Conservation (phyloP, 2,113 vertebrate genomes). For the Podarcis muralis region DNA sequence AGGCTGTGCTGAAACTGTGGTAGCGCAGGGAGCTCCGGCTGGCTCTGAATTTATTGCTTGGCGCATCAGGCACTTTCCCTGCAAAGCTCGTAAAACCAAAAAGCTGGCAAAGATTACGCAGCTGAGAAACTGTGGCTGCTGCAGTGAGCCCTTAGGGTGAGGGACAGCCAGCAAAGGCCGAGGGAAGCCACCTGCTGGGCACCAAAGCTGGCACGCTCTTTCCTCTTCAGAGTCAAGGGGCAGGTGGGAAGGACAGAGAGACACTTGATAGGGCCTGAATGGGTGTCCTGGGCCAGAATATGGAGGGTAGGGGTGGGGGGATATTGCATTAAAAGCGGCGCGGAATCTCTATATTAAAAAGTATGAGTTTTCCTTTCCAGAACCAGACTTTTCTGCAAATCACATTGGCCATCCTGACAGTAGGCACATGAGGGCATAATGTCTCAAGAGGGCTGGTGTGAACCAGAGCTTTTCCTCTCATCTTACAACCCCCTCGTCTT, state of each 20-base stretch:
- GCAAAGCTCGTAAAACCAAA: slow-evolving; percentile 20
- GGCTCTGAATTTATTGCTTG: not conserved
- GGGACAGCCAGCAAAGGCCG: not conserved
- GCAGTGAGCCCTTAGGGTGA: not conserved
- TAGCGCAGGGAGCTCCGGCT: not conserved
- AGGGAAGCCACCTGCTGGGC: not conserved
- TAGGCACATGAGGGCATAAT: too few species aligned
- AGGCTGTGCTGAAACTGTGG: not conserved
- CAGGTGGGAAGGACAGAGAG: not conserved
- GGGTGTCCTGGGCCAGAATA: not conserved
- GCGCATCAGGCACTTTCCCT: not conserved
- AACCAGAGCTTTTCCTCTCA: not conserved
- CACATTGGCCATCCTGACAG: not conserved
- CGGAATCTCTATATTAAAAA: not conserved
- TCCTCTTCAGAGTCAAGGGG: not conserved
- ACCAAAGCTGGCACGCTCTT: not conserved
- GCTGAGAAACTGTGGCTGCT: not conserved
- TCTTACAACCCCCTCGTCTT: not conserved
- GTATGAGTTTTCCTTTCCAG: not conserved
- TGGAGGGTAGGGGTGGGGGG: not conserved
- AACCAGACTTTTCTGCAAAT: not conserved
- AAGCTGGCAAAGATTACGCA: not conserved
- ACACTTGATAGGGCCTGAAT: not conserved
- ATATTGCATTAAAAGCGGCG: not conserved
- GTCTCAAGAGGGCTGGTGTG: not conserved